phyloP scores from a whole-genome alignment of 2,797 vertebrate genomes.

The Coilia nasus region DNA sequence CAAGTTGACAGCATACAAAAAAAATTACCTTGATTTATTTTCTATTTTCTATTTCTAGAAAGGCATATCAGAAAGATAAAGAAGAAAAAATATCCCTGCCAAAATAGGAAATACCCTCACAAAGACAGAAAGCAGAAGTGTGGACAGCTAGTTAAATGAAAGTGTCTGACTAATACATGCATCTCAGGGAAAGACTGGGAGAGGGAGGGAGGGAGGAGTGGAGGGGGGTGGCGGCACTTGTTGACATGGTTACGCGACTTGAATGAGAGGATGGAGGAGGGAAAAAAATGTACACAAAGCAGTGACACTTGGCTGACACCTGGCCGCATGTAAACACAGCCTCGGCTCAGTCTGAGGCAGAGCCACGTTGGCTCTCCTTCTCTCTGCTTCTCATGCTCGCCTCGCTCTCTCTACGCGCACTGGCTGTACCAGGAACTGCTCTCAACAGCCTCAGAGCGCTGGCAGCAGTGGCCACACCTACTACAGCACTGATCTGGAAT shows the following conservation, averaged over 20 bases:
- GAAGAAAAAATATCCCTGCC: not conserved
- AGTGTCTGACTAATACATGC: conserved; percentile 3
- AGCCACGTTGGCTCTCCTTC: conserved; percentile 35
- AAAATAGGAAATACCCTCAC: not conserved
- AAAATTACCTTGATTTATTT: conserved; percentile 10
- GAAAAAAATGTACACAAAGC: conserved; percentile 40
- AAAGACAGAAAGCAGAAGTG: conserved; percentile 8
- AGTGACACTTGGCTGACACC: conserved; percentile 72
- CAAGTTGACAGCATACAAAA: not conserved
- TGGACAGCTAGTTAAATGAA: conserved; percentile 7
- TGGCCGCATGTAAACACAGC: conserved; percentile 72
- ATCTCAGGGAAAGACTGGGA: not conserved
- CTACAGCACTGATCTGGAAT: conserved; percentile 30
- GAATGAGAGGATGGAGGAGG: conserved; percentile 61
- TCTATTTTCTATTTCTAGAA: not conserved
- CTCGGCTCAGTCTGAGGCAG: conserved; percentile 53
- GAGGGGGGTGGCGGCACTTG: conserved; percentile 36
- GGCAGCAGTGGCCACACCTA: conserved; percentile 38
- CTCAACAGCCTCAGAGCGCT: not conserved
- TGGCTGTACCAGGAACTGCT: conserved; percentile 31
- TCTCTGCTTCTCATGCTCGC: not conserved
- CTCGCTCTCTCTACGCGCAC: conserved; percentile 33
- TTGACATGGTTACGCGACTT: conserved; percentile 62
- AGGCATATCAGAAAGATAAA: not conserved
- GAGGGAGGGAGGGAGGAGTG: conserved; percentile 30